Evolutionary conservation across 2,113 vertebrate species (phyloP).

Genomic region (Thomomys bottae): DNA sequence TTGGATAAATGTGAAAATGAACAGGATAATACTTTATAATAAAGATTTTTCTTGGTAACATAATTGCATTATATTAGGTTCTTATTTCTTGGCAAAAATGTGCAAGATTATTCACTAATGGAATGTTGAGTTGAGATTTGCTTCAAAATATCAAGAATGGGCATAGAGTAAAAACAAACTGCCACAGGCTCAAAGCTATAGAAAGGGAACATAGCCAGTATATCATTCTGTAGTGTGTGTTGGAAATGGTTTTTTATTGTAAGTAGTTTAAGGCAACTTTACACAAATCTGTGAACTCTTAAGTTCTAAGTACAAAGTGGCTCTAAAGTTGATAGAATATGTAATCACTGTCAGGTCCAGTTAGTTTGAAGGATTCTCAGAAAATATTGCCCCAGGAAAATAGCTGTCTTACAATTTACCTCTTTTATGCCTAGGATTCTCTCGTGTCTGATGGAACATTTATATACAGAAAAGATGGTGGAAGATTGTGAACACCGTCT

Average conservation of each 20-base stretch:
- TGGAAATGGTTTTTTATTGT: conserved; percentile 6
- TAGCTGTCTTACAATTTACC: neutral
- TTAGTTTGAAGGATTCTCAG: conserved; percentile 40
- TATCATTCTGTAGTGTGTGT: neutral
- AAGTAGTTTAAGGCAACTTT: conserved; percentile 34
- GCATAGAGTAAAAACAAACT: conserved; percentile 16
- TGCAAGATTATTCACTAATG: neutral
- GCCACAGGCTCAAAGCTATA: neutral
- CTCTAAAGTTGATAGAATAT: conserved; percentile 36
- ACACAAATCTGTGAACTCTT: neutral
- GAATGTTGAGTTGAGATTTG: conserved; percentile 41
- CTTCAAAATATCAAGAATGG: neutral
- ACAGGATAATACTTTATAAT: conserved; percentile 12
- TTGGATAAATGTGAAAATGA: conserved; percentile 27
- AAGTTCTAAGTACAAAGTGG: neutral
- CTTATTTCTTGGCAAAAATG: conserved; percentile 26
- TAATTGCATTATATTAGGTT: neutral
- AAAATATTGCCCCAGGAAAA: neutral
- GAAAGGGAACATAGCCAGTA: neutral
- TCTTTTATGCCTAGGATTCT: conserved; percentile 89
- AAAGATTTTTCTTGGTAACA: conserved; percentile 15
- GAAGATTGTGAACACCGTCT: conserved; percentile 95
- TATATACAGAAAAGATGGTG: conserved; percentile 99
- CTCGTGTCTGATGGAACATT: conserved; percentile 97
- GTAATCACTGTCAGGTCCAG: neutral